A percentile compares a stretch with the other conserved stretches of the same genome.
These are phyloP conservation scores for Xenus cinereus DNA, from an alignment of 2,113 vertebrate genomes.

Conservation along the genomic window DNA sequence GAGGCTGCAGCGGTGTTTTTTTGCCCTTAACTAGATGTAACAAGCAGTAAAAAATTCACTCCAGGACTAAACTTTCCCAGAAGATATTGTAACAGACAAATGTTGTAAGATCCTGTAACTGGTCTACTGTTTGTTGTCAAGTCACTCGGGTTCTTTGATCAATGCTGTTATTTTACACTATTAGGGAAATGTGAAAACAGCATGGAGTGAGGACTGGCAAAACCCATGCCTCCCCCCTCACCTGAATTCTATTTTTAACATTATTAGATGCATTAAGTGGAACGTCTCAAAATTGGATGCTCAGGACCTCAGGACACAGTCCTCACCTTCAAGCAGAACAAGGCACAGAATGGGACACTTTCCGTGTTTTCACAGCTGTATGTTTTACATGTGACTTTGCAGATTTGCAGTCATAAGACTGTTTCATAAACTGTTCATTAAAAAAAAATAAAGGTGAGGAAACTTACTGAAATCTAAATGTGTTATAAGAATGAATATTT, in stretches of 20 bases:
- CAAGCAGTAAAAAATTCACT: background rate
- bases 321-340: background rate
- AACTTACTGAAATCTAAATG: background rate
- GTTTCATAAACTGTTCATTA: background rate
- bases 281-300: background rate
- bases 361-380: rapidly evolving
- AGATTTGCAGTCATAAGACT: background rate
- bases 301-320: background rate
- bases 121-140: background rate
- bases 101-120: background rate
- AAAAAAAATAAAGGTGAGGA: background rate
- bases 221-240: background rate
- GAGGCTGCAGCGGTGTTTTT: background rate
- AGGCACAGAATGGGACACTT: rapidly evolving
- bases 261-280: background rate
- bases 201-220: background rate
- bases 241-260: background rate
- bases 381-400: background rate
- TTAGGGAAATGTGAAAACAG: background rate
- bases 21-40: background rate
- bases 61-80: background rate
- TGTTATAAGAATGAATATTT: background rate
- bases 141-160: background rate
- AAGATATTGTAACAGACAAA: background rate
- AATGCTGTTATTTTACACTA: background rate